Base-by-base conservation (phyloP, 2,113 vertebrate genomes). In the Trichomycterus rosablanca region DNA sequence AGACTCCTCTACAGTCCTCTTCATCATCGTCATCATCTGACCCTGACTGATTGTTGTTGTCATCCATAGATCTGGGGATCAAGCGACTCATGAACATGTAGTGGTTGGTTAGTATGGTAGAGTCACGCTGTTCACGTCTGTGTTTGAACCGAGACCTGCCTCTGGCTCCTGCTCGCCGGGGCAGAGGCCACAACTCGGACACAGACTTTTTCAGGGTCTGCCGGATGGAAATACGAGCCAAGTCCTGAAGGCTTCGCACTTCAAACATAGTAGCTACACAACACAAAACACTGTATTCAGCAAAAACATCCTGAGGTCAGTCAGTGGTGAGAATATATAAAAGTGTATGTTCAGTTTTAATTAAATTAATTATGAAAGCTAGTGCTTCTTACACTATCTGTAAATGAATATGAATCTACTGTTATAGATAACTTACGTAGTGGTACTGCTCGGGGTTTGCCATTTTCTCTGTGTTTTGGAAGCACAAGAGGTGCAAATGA, bases 401-500 rank as follows among this genome's bases (percentile, higher is more conserved):
- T 5, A 32, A 11, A 34, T 50, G 8, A 49, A 39, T 18, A 3
- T 15, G 4, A 57, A 11, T 7, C 8, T 32, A 18, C 16, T 28
- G 15, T 1, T 52, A 12, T 4, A 44, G n/a, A 1, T 14, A 70
- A 91, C 92, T 90, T 81, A 93, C 92, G 92, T 59, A 93, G 67
- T 34, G 89, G 83, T 65, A 93, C 87, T 4, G 85, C 80, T 68
- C 74, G 80, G 0, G 86, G 76, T 60, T 85, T 90, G 19, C 83
- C 86, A 5, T 84, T 81, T 55, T 89, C 88, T 1, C 81, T 52
- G 5, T 81, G 88, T 71, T 84, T 88, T 6, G 91, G 90, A 57
- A 91, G 87, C 60, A 93, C 75, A 60, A 94, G 78, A 35, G 92
- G 91, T 63, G 92, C 91, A 32, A 94, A 94, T 30, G 92, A 94